These are phyloP conservation scores for Calameuta pallipes DNA, from an alignment of 2,888 invertebrate genomes.

Conservation along the genomic window DNA sequence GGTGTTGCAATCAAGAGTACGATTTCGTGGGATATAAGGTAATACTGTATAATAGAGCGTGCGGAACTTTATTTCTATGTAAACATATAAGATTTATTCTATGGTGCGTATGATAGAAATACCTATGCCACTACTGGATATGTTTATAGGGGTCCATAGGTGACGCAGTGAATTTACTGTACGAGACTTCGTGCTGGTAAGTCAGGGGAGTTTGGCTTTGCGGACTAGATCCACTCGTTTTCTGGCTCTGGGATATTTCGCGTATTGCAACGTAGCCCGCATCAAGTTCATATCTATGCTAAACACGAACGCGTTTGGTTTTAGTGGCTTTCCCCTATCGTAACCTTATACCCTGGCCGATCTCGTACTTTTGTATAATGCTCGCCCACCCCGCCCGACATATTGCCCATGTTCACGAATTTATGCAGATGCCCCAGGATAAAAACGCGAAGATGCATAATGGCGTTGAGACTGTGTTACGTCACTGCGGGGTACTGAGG, in stretches of 20 bases:
- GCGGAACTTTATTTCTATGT: background rate
- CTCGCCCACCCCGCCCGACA: background rate
- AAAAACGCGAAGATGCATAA: background rate
- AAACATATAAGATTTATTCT: too few relatives aligned
- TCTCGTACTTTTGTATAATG: background rate
- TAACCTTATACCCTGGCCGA: constrained; percentile 20
- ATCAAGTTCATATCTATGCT: constrained; percentile 57
- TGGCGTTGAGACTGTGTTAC: background rate
- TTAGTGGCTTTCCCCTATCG: constrained; percentile 36
- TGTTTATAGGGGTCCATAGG: background rate
- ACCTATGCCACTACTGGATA: background rate
- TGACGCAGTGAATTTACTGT: background rate
- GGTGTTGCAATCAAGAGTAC: background rate
- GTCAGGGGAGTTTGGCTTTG: background rate
- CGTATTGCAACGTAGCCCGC: constrained; percentile 24
- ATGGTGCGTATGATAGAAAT: too few relatives aligned
- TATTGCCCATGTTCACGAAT: background rate
- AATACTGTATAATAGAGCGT: background rate
- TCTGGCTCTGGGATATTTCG: background rate
- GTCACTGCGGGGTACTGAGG: background rate
- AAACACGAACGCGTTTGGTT: constrained; percentile 43
- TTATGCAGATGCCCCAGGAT: background rate
- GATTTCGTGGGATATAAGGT: background rate
- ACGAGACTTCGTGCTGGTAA: background rate
- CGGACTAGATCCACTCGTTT: background rate